A percentile compares a stretch with the other conserved stretches of the same genome.
phyloP scores from a whole-genome alignment of 1,140 invertebrate genomes.

The Eumeta japonica region DNA sequence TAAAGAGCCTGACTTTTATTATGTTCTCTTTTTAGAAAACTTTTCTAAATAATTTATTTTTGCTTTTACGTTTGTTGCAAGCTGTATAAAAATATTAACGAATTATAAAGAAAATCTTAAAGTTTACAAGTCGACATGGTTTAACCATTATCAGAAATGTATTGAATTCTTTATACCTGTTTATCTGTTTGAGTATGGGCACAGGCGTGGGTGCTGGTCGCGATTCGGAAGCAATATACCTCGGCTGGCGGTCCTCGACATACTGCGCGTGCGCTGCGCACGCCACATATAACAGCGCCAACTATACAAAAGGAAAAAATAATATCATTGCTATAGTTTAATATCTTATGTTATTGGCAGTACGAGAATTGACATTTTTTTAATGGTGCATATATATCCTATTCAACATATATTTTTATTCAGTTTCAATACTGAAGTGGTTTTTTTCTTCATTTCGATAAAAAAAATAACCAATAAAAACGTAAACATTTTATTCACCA shows the following conservation, averaged over 20 bases:
- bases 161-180: constrained; percentile 57
- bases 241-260: constrained; percentile 52
- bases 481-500: too few relatives aligned
- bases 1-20: background rate
- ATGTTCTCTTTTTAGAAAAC: background rate
- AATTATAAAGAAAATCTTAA: background rate
- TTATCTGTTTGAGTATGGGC: constrained; percentile 81
- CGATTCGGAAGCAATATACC: constrained; percentile 38
- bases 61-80: background rate
- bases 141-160: background rate
- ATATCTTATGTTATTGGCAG: too few relatives aligned
- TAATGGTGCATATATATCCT: too few relatives aligned
- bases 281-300: constrained; percentile 28
- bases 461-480: too few relatives aligned
- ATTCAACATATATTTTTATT: too few relatives aligned
- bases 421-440: too few relatives aligned
- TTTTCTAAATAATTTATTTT: background rate
- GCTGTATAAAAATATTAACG: constrained; percentile 1
- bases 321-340: too few relatives aligned
- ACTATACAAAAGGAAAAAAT: constrained; percentile 22
- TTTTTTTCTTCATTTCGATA: too few relatives aligned
- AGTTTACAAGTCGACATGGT: background rate
- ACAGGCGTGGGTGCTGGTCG: constrained; percentile 62
- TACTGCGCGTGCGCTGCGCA: constrained; percentile 56
- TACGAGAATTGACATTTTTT: too few relatives aligned